Conservation (phyloP, 2,888 invertebrate species). For the Yponomeuta malinellus region DNA sequence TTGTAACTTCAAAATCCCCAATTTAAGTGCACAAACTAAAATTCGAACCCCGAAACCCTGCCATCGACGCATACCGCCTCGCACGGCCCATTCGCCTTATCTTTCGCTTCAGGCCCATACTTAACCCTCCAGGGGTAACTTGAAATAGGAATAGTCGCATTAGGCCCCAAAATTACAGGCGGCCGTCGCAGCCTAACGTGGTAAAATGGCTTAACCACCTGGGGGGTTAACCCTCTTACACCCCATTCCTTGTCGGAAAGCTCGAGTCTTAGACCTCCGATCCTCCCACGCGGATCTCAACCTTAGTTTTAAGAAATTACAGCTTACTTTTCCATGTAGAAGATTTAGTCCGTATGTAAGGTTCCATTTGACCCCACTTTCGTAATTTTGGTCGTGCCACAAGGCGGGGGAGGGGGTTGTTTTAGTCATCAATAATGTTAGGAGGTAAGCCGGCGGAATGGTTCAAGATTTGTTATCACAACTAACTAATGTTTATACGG, state of each 20-base stretch:
- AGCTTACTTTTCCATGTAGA: not conserved
- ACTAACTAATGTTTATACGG: conserved; percentile 16
- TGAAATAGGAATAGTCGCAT: conserved; percentile 75
- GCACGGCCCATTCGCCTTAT: conserved; percentile 38
- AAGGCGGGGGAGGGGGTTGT: conserved; percentile 41
- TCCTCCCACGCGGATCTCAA: conserved; percentile 21
- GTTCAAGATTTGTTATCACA: conserved; percentile 41
- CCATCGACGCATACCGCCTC: not conserved
- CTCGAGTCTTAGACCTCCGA: conserved; percentile 33
- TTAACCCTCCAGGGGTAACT: conserved; percentile 66
- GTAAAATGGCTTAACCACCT: conserved; percentile 71
- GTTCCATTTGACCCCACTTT: conserved; percentile 72
- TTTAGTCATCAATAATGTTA: conserved; percentile 73
- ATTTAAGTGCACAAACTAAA: not conserved
- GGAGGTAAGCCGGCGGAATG: conserved; percentile 58
- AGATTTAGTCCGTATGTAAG: conserved; percentile 22
- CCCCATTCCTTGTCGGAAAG: conserved; percentile 31
- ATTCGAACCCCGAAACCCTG: not conserved
- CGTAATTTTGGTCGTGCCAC: conserved; percentile 19
- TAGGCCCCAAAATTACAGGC: conserved; percentile 73
- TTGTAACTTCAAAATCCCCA: not conserved
- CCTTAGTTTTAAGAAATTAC: conserved; percentile 21
- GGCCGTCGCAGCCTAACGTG: conserved; percentile 73
- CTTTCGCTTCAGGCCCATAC: conserved; percentile 62
- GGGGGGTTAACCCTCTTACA: conserved; percentile 59